phyloP scores from a whole-genome alignment of 2,113 vertebrate species.

The Zeus faber region DNA sequence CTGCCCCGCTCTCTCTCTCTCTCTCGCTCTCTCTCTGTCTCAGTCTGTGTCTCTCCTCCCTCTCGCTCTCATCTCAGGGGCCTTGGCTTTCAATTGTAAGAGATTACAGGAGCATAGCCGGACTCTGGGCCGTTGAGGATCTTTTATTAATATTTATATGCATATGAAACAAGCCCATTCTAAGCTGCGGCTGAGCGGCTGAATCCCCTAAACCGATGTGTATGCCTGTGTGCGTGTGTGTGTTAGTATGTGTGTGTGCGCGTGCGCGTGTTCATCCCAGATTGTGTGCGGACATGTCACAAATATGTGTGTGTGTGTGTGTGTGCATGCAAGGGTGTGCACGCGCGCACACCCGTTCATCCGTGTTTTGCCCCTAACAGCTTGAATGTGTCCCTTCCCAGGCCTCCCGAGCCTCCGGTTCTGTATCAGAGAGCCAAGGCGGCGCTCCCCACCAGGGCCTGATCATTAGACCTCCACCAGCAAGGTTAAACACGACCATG shows the following conservation, averaged over 20 bases:
- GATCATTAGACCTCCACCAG: slow-evolving; percentile 36
- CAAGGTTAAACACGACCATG: slow-evolving; percentile 30
- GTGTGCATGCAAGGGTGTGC: slow-evolving; percentile 2
- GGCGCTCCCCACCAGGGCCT: slow-evolving; percentile 41
- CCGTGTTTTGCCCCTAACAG: slow-evolving; percentile 25
- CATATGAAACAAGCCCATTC: slow-evolving; percentile 73
- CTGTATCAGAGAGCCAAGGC: slow-evolving; percentile 36
- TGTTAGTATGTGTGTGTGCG: slow-evolving; percentile 5
- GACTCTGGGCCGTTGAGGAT: slow-evolving; percentile 65
- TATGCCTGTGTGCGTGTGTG: slow-evolving; percentile 8
- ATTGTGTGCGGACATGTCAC: too few relatives aligned
- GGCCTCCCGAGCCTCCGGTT: slow-evolving; percentile 50
- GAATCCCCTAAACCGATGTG: slow-evolving; percentile 43
- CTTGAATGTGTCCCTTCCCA: slow-evolving; percentile 39
- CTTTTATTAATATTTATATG: slow-evolving; percentile 81
- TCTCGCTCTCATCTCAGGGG: slow-evolving; percentile 66
- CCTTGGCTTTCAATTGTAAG: slow-evolving; percentile 75
- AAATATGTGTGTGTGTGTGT: too few relatives aligned
- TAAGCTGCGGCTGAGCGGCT: slow-evolving; percentile 61
- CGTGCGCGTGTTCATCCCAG: slow-evolving; percentile 5
- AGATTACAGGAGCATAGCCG: slow-evolving; percentile 75
- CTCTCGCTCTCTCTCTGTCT: slow-evolving; percentile 37
- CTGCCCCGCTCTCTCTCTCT: slow-evolving; percentile 25
- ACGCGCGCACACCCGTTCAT: slow-evolving; percentile 1
- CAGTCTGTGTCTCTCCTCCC: slow-evolving; percentile 24